phyloP scores from a whole-genome alignment of 2,797 vertebrate species.

The Rhadinocentrus ornatus region DNA sequence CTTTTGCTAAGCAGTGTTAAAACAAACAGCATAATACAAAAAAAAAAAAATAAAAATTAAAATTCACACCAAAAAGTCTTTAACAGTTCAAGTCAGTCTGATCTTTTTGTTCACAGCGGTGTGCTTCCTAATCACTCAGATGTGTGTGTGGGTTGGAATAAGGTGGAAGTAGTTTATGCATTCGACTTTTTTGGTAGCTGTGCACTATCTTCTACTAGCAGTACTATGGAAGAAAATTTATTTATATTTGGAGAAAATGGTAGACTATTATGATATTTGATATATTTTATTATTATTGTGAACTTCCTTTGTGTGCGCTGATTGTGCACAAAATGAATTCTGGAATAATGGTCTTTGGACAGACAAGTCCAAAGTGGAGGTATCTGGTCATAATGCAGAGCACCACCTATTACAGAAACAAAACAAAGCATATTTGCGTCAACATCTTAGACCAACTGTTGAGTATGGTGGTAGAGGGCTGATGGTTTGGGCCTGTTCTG shows the following conservation, averaged over 20 bases:
- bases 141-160: neutral
- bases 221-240: conserved; percentile 13
- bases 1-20: neutral
- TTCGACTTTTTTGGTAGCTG: conserved; percentile 26
- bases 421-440: neutral
- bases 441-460: neutral
- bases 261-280: neutral
- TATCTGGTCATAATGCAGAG: too few species aligned
- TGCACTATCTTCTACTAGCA: too few species aligned
- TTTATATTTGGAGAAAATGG: conserved; percentile 15
- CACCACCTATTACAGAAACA: too few species aligned
- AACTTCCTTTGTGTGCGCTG: neutral
- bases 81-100: conserved; percentile 1
- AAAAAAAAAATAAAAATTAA: too few species aligned
- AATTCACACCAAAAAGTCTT: neutral
- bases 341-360: neutral
- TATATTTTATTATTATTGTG: neutral
- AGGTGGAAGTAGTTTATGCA: neutral
- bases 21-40: neutral
- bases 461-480: too few species aligned
- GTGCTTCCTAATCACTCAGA: neutral
- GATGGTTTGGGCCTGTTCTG: too few species aligned
- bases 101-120: conserved; percentile 13
- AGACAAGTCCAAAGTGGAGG: neutral
- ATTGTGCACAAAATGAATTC: neutral